These are phyloP conservation scores for Leptopilina drosophilae DNA, from an alignment of 2,888 invertebrate species.

Conservation along the genomic window DNA sequence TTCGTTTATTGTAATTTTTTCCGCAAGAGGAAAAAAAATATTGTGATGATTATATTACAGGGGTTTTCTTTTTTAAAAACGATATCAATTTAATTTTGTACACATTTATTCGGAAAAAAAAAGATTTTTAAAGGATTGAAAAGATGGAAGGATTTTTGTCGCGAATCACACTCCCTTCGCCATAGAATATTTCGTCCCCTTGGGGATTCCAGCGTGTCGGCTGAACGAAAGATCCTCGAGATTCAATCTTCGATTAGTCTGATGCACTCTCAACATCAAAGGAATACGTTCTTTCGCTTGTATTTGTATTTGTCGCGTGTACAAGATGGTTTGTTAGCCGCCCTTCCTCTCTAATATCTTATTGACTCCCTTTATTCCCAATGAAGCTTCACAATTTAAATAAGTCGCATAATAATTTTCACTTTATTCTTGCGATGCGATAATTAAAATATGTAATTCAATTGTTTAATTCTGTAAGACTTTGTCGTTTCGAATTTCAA, in stretches of 20 bases:
- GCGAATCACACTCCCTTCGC: conserved; percentile 3
- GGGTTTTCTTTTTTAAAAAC: background rate
- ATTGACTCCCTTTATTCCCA: conserved; percentile 14
- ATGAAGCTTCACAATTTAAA: conserved; percentile 9
- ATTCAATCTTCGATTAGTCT: conserved; percentile 17
- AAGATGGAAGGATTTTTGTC: conserved; percentile 16
- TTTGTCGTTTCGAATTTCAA: too few species aligned
- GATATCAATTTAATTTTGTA: conserved; percentile 4
- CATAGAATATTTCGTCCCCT: conserved; percentile 10
- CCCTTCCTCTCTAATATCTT: conserved; percentile 6
- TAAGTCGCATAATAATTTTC: conserved; percentile 3
- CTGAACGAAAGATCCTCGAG: conserved; percentile 18
- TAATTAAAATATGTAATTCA: conserved; percentile 8
- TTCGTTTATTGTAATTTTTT: too few species aligned
- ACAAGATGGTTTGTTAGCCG: conserved; percentile 20
- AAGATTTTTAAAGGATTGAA: conserved; percentile 9
- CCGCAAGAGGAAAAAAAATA: too few species aligned
- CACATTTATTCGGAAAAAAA: background rate
- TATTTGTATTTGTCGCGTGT: conserved; percentile 17
- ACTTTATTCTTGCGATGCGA: background rate
- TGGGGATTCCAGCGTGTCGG: conserved; percentile 4
- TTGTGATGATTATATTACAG: too few species aligned
- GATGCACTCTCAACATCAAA: conserved; percentile 19
- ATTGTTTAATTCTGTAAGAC: too few species aligned
- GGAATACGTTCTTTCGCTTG: conserved; percentile 14